Percentiles rank a stretch among this genome's conserved stretches.
Evolutionary conservation across 2,797 vertebrate genomes (phyloP).

Genomic region (Monodelphis domestica): DNA sequence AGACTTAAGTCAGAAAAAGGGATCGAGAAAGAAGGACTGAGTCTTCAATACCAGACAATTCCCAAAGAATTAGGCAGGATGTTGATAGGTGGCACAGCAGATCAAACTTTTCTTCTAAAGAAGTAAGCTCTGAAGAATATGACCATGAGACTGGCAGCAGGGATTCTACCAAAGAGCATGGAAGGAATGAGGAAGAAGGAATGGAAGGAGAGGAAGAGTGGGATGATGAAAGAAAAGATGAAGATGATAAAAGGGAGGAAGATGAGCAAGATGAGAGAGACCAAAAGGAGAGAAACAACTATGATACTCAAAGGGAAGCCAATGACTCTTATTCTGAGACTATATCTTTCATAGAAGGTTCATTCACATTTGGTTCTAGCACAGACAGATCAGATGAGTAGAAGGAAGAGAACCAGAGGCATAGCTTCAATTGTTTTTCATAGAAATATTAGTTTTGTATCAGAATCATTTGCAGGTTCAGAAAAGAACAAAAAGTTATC

Average conservation of each 20-base stretch:
- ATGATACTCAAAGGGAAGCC: conserved; percentile 96
- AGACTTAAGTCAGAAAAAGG: conserved; percentile 87
- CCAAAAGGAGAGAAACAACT: conserved; percentile 94
- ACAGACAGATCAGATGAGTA: conserved; percentile 94
- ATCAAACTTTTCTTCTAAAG: conserved; percentile 92
- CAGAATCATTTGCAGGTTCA: conserved; percentile 94
- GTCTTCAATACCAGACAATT: conserved; percentile 88
- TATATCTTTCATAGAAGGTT: conserved; percentile 95
- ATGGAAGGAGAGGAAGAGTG: conserved; percentile 88
- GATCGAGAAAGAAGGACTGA: conserved; percentile 90
- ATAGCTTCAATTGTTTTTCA: conserved; percentile 94
- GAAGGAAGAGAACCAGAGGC: conserved; percentile 91
- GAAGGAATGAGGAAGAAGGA: conserved; percentile 90
- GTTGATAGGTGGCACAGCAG: conserved; percentile 88
- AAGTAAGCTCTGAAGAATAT: conserved; percentile 93
- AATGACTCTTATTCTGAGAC: conserved; percentile 96
- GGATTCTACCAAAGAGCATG: conserved; percentile 89
- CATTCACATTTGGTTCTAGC: conserved; percentile 92
- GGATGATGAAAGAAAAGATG: conserved; percentile 88
- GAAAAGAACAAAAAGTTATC: conserved; percentile 99
- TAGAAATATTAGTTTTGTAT: conserved; percentile 94
- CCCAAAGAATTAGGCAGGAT: conserved; percentile 89
- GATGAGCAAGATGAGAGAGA: conserved; percentile 92
- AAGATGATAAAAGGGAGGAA: conserved; percentile 90
- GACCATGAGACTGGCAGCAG: conserved; percentile 90